Base-by-base conservation (phyloP, 1,140 invertebrate genomes). In the Hestina assimilis region DNA sequence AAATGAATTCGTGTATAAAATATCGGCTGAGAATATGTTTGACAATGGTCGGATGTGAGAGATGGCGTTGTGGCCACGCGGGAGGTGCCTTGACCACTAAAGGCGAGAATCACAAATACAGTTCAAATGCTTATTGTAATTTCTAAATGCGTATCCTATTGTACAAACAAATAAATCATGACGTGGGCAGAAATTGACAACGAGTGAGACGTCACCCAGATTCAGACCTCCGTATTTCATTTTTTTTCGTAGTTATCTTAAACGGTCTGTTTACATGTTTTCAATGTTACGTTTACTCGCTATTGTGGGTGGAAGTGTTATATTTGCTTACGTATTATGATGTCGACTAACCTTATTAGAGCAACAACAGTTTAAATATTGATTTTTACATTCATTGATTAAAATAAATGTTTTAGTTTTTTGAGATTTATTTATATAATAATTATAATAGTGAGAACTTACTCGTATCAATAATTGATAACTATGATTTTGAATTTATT, bases 101-200 rank as follows among this genome's bases (percentile, higher is more conserved):
- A 62, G 68, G 63, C 68, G 75, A 71, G 73, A 70, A 74, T 71
- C 70, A 68, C 65, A 65, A 70, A 71, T 65, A 53, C 60, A 72
- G 63, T 70, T 59, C 42, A 55, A 51, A 41, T 55, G 54, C 59
- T 61, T 51, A 61, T 38, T 64, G 57, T 46, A 35, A 56, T 50
- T 17, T 40, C 46, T 46, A 60, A 57, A 50, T 65, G 50, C 33
- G 53, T 58, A 55, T 65, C 43, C 58, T 57, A 55, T 72, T 54
- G 63, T 72, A 50, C 56, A 50, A n/a, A 41, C 33, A 46, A 61
- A 61, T 65, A 46, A 69, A 65, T 60, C 59, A 63, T 61, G 66
- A 59, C 63, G 4, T 58, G 60, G 59, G 50, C 45, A 69, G 59
- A 67, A 47, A 51, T 35, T 69, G 66, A 75, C 66, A 63, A 17